These are phyloP conservation scores for Gracilinanus agilis DNA, from an alignment of 2,113 vertebrate genomes.

Conservation along the genomic window DNA sequence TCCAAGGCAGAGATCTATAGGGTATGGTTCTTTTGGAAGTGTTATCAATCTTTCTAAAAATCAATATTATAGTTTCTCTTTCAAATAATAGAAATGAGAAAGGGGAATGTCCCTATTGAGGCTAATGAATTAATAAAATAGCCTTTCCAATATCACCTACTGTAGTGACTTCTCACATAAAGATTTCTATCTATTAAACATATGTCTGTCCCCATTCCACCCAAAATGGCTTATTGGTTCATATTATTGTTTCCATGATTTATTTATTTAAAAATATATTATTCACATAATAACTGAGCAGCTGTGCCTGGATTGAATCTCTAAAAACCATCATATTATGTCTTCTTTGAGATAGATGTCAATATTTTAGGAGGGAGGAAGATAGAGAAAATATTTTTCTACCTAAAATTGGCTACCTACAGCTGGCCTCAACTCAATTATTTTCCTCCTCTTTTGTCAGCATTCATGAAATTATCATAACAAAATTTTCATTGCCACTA, in stretches of 20 bases:
- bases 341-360: not conserved
- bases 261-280: not conserved
- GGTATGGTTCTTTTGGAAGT: not conserved
- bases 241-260: not conserved
- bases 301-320: not conserved
- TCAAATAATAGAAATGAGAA: not conserved
- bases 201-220: not conserved
- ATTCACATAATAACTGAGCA: not conserved
- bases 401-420: not conserved
- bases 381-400: not conserved
- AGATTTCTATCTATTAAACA: not conserved
- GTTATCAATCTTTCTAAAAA: not conserved
- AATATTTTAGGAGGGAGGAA: not conserved
- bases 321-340: not conserved
- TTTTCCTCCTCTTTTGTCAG: not conserved
- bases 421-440: not conserved
- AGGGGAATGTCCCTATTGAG: not conserved
- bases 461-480: not conserved
- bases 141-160: not conserved
- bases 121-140: not conserved
- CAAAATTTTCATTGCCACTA: not conserved
- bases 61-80: not conserved
- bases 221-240: not conserved
- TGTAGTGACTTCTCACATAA: not conserved
- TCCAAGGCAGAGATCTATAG: not conserved